Evolutionary conservation across 2,797 vertebrate species (phyloP), one percentile per base, ranked within the genome.

Genomic region (Gobionotothen gibberifrons): DNA sequence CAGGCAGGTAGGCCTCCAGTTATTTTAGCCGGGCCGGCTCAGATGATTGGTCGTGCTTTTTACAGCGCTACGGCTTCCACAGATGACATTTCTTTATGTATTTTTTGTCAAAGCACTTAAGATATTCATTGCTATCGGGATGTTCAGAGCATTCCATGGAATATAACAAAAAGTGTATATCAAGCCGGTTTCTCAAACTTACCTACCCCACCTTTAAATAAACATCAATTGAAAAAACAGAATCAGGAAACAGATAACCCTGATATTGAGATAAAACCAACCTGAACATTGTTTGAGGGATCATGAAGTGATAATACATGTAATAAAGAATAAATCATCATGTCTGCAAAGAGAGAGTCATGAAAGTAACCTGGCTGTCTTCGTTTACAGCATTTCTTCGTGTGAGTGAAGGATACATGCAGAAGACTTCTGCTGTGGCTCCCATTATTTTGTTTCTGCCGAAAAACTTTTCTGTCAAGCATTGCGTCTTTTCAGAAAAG

Each of bases 381-480:
- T 69, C 42, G 67, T 79, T 76, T 66, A 14, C 54, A 15, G 16
- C 44, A 0, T 54, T 61, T 42, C 63, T 51, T 44, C 40, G 71
- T 10, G 5, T 17, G 8, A 55, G 26, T 66, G 10, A 61, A 51
- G 47, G 48, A 71, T 44, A 14, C 69, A 72, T 17, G 40, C 44
- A 12, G 68, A 67, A 60, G 0, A 16, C 68, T 55, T 66, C 66
- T 68, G 51, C 52, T 60, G 29, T 26, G 43, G 62, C 36, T 74
- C 54, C 58, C 44, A 65, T 86, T 87, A 72, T 81, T 85, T 81
- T 74, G 61, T 48, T 72, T 64, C 58, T 21, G 63, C 57, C 49
- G 58, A 69, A 53, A 44, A 79, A 7, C 8, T 51, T 83, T 72
- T 51, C 83, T 76, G 79, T 88, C 86, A 82, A 14, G 6, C 4